These are phyloP conservation scores for Syrista parreyssii DNA, from an alignment of 2,888 invertebrate genomes.

Conservation along the genomic window DNA sequence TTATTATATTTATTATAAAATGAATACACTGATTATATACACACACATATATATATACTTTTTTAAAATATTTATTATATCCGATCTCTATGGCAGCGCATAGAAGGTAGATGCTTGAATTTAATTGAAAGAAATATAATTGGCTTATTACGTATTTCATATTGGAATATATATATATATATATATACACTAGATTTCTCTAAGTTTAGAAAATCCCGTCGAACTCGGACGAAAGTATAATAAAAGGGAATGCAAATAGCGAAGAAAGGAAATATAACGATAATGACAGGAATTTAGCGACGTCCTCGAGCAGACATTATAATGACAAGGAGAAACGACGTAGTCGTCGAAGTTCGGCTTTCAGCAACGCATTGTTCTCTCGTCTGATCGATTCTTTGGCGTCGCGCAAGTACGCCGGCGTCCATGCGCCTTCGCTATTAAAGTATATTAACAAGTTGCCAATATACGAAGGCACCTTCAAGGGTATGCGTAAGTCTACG, in stretches of 20 bases:
- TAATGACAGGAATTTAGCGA: not conserved
- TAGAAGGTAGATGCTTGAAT: not conserved
- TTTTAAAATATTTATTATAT: not conserved
- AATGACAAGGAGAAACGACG: not conserved
- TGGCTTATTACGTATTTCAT: not conserved
- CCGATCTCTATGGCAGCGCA: not conserved
- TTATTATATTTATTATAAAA: not conserved
- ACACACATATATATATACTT: not conserved
- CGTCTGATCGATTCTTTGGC: not conserved
- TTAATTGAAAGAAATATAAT: not conserved
- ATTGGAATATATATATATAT: not conserved
- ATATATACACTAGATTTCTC: not conserved
- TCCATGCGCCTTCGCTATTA: not conserved
- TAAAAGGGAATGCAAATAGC: not conserved
- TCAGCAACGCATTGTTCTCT: not conserved
- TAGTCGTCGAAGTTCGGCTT: not conserved
- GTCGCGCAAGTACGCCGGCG: not conserved
- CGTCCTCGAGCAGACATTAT: not conserved
- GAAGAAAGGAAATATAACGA: not conserved
- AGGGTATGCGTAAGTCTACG: not conserved
- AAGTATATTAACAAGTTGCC: conserved; percentile 39
- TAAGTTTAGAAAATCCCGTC: not conserved
- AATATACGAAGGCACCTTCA: conserved; percentile 30
- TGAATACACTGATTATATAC: too few relatives aligned
- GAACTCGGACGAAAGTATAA: not conserved